Base-by-base conservation (phyloP, 2,888 invertebrate species). In the Drosophila aldrichi region DNA sequence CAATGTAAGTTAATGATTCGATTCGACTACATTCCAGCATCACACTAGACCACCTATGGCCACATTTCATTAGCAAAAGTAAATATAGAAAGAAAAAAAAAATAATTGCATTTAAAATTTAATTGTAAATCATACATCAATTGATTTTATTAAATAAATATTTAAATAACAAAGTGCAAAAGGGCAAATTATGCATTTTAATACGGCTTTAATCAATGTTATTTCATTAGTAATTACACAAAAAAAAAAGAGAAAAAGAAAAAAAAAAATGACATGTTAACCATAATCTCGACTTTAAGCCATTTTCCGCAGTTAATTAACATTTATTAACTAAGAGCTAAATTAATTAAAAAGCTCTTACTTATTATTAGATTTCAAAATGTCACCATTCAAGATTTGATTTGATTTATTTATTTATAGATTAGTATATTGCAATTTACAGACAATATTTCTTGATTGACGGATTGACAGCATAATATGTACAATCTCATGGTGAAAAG, bases 151-250 rank as follows among this genome's bases (percentile, higher is more conserved):
- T 38, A 20, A 52, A 52, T 38, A 38, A 52, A 38, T 38, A 49
- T 49, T 49, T 49, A 49, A 49, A 34, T 34, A 34, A 14, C 14
- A 49, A 8, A 34, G 14, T 34, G 14, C 8, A 20, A 52, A 38
- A 34, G 52, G 38, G 36, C 51, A 52, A 16, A 52, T 52, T 20
- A 36, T 22, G 51, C 38, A 52, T 25, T 52, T 52, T 38, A 10
- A 38, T 38, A 12, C n/a, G 10, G 36, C 20, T 38, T 36, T 38
- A 52, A 38, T 52, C 16, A 36, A 36, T n/a, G 16, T 6, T 52
- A 16, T 6, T 25, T 38, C 22, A 52, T 34, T 38, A 52, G 10
- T 38, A 52, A 52, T 52, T 38, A n/a, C 38, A 38, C n/a, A 22
- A 38, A n/a, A n/a, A n/a, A 2, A 22, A 29, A 8, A 29, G 8